Evolutionary conservation across 2,797 vertebrate species (phyloP).

Genomic region (Pterois miles): DNA sequence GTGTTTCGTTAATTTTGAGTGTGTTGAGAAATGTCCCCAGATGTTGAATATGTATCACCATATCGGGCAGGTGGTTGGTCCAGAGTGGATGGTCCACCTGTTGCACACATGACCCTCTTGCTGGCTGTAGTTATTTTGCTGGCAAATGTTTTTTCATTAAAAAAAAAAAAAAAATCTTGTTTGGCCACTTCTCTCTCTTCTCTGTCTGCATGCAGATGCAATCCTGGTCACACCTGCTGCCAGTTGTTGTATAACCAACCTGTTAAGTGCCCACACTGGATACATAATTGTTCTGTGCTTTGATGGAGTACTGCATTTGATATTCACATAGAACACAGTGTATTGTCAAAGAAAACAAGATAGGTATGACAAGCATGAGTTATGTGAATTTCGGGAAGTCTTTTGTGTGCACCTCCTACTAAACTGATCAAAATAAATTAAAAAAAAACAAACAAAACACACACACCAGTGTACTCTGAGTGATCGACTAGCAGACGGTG

Average conservation of each 20-base stretch:
- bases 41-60: constrained; percentile 26
- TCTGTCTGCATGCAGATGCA: constrained; percentile 18
- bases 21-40: not conserved
- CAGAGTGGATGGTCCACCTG: constrained; percentile 24
- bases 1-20: not conserved
- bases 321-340: not conserved
- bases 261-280: constrained; percentile 23
- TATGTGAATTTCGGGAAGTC: not conserved
- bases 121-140: constrained; percentile 23
- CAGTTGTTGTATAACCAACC: constrained; percentile 23
- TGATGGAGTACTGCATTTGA: not conserved
- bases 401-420: not conserved
- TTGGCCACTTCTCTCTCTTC: not conserved
- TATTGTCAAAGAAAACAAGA: not conserved
- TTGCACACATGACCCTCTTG: constrained; percentile 23
- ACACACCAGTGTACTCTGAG: not conserved
- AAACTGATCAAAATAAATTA: not conserved
- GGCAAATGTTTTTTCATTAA: not conserved
- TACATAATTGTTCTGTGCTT: constrained; percentile 10
- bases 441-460: not conserved
- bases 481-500: not conserved
- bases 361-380: not conserved
- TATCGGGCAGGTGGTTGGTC: constrained; percentile 9
- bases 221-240: constrained; percentile 21
- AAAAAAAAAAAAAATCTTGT: not conserved